Percentiles rank a stretch among this genome's conserved stretches.
These are phyloP conservation scores for Xestobium rufovillosum DNA, from an alignment of 2,888 invertebrate species.

Conservation along the genomic window DNA sequence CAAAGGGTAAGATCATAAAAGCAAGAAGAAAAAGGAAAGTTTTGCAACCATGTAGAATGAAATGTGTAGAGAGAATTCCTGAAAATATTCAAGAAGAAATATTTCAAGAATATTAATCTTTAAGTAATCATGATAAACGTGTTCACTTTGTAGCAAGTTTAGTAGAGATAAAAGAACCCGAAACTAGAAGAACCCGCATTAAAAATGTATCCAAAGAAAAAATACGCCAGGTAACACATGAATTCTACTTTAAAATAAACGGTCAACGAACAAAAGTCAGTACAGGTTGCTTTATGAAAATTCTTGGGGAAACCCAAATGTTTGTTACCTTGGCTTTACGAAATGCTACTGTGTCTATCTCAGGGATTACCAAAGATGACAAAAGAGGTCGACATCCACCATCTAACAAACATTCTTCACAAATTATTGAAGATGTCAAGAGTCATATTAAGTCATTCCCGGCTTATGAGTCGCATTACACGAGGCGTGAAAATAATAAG, in stretches of 20 bases:
- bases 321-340: conserved; percentile 11
- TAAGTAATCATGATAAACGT: conserved; percentile 10
- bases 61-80: conserved; percentile 8
- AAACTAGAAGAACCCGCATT: conserved; percentile 11
- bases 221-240: conserved; percentile 5
- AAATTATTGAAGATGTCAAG: conserved; percentile 12
- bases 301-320: conserved; percentile 13
- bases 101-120: conserved; percentile 12
- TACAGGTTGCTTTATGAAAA: conserved; percentile 15
- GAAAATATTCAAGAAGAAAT: conserved; percentile 6
- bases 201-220: conserved; percentile 12
- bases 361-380: conserved; percentile 9
- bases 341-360: conserved; percentile 6
- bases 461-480: conserved; percentile 10
- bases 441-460: conserved; percentile 9
- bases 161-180: conserved; percentile 13
- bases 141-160: conserved; percentile 12
- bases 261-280: conserved; percentile 10
- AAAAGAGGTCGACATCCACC: conserved; percentile 12
- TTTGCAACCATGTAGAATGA: no score
- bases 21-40: no score
- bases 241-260: conserved; percentile 11
- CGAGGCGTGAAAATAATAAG: conserved; percentile 12
- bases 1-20: no score
- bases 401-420: conserved; percentile 10